Evolutionary conservation across 2,888 invertebrate genomes (phyloP).

Genomic region (Cryptocheilus praepositus): DNA sequence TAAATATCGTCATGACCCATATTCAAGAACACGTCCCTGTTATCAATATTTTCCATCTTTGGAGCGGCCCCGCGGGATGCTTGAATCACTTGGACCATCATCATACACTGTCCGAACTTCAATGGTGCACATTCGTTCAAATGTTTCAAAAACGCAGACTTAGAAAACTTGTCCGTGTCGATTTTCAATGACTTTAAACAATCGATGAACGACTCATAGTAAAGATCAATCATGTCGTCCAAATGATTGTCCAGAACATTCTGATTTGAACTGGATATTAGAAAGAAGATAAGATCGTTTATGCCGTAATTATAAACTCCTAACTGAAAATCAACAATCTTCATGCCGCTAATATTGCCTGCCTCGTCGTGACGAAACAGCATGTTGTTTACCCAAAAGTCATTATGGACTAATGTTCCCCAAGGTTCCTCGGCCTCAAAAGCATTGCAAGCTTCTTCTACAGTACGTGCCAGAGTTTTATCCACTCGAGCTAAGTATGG

Average conservation of each 20-base stretch:
- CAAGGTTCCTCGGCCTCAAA: conserved; percentile 57
- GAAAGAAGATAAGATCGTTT: conserved; percentile 70
- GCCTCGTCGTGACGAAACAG: conserved; percentile 65
- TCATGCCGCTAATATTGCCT: conserved; percentile 60
- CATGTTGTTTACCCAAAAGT: conserved; percentile 74
- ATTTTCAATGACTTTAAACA: conserved; percentile 55
- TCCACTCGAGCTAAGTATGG: conserved; percentile 54
- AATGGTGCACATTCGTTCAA: conserved; percentile 60
- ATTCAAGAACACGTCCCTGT: conserved; percentile 57
- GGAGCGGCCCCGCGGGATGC: conserved; percentile 60
- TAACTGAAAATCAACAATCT: conserved; percentile 73
- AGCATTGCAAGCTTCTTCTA: neutral
- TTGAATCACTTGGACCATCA: conserved; percentile 72
- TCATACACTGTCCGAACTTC: conserved; percentile 66
- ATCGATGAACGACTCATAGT: conserved; percentile 65
- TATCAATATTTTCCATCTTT: conserved; percentile 58
- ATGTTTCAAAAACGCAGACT: conserved; percentile 54
- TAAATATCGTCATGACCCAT: conserved; percentile 58
- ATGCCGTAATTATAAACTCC: conserved; percentile 62
- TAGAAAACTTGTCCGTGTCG: conserved; percentile 51
- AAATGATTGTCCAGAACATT: conserved; percentile 64
- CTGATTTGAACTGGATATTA: conserved; percentile 65
- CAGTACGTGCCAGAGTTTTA: conserved; percentile 57
- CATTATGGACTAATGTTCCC: conserved; percentile 68
- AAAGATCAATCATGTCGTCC: conserved; percentile 62